Conservation (phyloP, 2,888 invertebrate species). For the Nymphalis polychloros region DNA sequence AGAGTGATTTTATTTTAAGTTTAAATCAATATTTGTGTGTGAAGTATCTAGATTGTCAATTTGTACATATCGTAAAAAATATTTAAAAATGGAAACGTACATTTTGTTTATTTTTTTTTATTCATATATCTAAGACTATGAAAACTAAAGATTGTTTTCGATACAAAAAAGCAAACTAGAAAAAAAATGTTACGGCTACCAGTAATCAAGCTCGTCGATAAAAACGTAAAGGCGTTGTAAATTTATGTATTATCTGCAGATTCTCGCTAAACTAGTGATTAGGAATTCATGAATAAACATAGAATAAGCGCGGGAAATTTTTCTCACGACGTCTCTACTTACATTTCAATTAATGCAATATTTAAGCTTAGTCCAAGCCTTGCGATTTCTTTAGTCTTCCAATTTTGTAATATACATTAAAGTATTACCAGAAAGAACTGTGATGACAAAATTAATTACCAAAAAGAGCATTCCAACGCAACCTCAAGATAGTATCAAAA, state of each 20-base stretch:
- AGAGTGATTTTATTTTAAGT: too few relatives aligned
- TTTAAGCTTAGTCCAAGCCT: background rate
- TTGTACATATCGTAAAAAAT: too few relatives aligned
- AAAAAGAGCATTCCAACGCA: conserved; percentile 51
- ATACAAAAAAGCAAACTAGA: background rate
- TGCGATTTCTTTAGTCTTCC: background rate
- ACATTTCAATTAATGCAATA: conserved; percentile 20
- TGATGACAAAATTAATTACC: conserved; percentile 38
- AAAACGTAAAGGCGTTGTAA: conserved; percentile 8
- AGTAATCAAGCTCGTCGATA: background rate
- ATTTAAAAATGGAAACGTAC: too few relatives aligned
- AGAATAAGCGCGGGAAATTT: conserved; percentile 9
- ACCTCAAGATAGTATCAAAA: conserved; percentile 70
- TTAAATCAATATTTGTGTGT: too few relatives aligned
- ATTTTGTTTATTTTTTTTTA: too few relatives aligned
- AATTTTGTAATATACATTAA: conserved; percentile 15
- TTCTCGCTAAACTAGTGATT: conserved; percentile 8
- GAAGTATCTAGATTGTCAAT: too few relatives aligned
- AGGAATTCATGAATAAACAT: conserved; percentile 18
- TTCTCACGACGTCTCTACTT: conserved; percentile 19
- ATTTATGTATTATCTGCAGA: conserved; percentile 4
- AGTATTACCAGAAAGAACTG: conserved; percentile 17
- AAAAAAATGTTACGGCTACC: background rate
- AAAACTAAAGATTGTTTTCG: too few relatives aligned
- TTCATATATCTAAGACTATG: too few relatives aligned